These are phyloP conservation scores for Trachelus troglodyta DNA, from an alignment of 2,888 invertebrate species.

Conservation along the genomic window DNA sequence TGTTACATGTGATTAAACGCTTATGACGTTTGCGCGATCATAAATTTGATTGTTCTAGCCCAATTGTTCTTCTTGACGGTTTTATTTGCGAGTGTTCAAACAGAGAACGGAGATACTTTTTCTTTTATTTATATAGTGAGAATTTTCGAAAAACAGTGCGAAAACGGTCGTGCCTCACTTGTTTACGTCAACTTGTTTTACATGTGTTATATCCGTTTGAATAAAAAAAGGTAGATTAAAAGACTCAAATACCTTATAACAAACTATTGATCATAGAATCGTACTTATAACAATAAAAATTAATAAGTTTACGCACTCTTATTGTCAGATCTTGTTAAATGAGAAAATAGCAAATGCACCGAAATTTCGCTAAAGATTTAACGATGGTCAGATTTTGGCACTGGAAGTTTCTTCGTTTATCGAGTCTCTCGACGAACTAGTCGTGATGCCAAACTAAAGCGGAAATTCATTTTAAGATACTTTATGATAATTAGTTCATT, in stretches of 20 bases:
- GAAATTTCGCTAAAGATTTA: slow-evolving; percentile 15
- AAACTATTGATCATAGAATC: slow-evolving; percentile 7
- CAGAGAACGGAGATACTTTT: not conserved
- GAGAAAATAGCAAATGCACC: slow-evolving; percentile 19
- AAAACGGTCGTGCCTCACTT: not conserved
- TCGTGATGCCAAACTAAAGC: not conserved
- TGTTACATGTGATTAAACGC: not conserved
- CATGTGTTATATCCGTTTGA: not conserved
- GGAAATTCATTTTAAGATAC: not conserved
- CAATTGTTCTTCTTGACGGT: not conserved
- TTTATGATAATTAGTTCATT: not conserved
- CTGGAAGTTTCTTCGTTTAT: slow-evolving; percentile 45
- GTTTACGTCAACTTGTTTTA: not conserved
- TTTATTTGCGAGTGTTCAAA: not conserved
- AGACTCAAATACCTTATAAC: slow-evolving; percentile 1
- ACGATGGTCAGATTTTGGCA: slow-evolving; percentile 57
- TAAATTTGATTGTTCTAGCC: not conserved
- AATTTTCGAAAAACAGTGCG: not conserved
- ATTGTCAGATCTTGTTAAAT: slow-evolving; percentile 53
- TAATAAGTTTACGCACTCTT: slow-evolving; percentile 48
- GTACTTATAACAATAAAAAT: slow-evolving; percentile 26
- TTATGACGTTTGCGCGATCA: not conserved
- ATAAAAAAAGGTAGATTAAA: slow-evolving; percentile 9
- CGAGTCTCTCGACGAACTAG: not conserved
- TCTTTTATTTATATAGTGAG: not conserved